A percentile compares a stretch with the other conserved stretches of the same genome.
Evolutionary conservation across 2,888 invertebrate species (phyloP).

Genomic region (Ganaspis brasiliensis): DNA sequence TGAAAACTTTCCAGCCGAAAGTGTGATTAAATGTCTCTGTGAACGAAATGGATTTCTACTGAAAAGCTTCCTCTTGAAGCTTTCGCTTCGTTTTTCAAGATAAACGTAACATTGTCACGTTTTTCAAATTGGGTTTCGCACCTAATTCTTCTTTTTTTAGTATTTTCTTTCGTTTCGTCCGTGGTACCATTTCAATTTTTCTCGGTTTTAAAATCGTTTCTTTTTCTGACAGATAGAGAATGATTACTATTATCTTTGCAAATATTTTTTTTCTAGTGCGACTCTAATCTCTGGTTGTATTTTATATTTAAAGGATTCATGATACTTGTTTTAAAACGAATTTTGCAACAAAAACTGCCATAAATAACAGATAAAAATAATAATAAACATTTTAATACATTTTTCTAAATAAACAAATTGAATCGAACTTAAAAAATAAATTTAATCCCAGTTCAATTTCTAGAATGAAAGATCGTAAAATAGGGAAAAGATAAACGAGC

Average conservation of each 20-base stretch:
- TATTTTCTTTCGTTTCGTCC: not conserved
- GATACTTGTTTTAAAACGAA: no score
- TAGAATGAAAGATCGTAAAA: no score
- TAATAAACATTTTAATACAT: no score
- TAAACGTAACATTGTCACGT: slow-evolving; percentile 12
- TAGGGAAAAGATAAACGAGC: no score
- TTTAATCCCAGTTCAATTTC: no score
- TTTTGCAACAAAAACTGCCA: no score
- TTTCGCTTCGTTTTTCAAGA: slow-evolving; percentile 44
- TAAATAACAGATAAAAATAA: no score
- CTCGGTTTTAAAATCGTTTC: not conserved
- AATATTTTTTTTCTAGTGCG: not conserved
- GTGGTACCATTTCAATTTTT: not conserved
- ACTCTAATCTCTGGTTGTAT: no score
- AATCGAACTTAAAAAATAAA: no score
- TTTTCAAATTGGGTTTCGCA: slow-evolving; percentile 3
- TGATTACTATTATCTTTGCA: not conserved
- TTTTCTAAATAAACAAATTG: no score
- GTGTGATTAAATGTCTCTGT: slow-evolving; percentile 50
- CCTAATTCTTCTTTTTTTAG: not conserved
- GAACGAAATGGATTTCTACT: slow-evolving; percentile 48
- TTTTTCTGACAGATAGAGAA: not conserved
- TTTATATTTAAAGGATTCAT: no score
- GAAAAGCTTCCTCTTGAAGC: slow-evolving; percentile 38
- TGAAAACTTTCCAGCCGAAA: slow-evolving; percentile 47